Evolutionary conservation across 2,888 invertebrate species (phyloP).

Genomic region (Malthinus flaveolus): DNA sequence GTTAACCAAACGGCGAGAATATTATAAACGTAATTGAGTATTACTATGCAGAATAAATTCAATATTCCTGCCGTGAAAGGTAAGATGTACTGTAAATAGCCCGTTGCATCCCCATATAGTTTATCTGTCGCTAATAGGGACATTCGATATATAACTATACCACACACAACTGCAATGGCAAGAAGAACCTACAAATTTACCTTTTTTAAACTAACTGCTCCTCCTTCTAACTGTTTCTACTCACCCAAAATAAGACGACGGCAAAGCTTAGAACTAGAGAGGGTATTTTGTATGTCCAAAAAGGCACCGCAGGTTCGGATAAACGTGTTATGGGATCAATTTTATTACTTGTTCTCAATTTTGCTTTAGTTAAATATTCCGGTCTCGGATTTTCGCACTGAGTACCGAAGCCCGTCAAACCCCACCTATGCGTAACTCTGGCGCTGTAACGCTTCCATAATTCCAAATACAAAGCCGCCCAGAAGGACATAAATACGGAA

Average conservation of each 20-base stretch:
- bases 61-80: constrained; percentile 77
- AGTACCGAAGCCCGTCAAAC: constrained; percentile 73
- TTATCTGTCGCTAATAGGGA: constrained; percentile 63
- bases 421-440: constrained; percentile 81
- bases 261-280: constrained; percentile 72
- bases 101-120: constrained; percentile 56
- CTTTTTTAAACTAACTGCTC: neutral
- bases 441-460: constrained; percentile 82
- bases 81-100: constrained; percentile 67
- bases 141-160: constrained; percentile 77
- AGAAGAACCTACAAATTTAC: constrained; percentile 60
- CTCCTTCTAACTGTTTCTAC: neutral
- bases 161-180: constrained; percentile 74
- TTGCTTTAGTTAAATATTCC: constrained; percentile 68
- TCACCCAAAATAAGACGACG: constrained; percentile 62
- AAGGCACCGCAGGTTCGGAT: constrained; percentile 74
- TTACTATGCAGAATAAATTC: constrained; percentile 75
- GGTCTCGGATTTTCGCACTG: constrained; percentile 77
- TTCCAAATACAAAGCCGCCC: constrained; percentile 80
- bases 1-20: constrained; percentile 69
- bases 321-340: constrained; percentile 61
- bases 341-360: constrained; percentile 59
- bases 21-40: constrained; percentile 73
- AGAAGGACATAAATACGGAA: constrained; percentile 80
- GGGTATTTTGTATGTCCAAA: constrained; percentile 75